Evolutionary conservation across 1,140 invertebrate genomes (phyloP).

Genomic region (Dufourea novaeangliae): DNA sequence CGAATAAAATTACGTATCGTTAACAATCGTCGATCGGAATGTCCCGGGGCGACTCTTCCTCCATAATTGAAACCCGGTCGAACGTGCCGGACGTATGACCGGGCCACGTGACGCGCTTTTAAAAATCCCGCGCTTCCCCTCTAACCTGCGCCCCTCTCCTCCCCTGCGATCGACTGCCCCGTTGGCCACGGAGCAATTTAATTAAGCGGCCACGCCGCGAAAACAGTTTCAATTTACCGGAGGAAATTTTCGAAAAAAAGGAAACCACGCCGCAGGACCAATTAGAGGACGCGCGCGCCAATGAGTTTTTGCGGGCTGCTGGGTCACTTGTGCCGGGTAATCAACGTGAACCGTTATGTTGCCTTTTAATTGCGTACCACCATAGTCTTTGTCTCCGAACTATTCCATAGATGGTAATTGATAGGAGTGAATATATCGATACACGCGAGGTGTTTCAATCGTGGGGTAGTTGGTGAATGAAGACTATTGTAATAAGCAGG

Average conservation of each 20-base stretch:
- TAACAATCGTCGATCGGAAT: constrained; percentile 29
- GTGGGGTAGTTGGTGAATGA: no score
- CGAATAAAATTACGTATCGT: constrained; percentile 27
- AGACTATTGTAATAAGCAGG: no score
- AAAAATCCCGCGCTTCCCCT: constrained; percentile 43
- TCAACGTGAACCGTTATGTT: not conserved
- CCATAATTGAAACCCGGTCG: constrained; percentile 56
- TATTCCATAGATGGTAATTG: no score
- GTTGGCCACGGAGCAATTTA: constrained; percentile 55
- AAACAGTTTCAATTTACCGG: constrained; percentile 61
- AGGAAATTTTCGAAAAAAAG: constrained; percentile 48
- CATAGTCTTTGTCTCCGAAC: no score
- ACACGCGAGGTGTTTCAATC: no score
- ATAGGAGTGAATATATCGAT: no score
- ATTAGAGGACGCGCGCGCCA: constrained; percentile 37
- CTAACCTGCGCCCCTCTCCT: not conserved
- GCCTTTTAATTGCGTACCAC: no score
- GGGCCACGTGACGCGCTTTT: constrained; percentile 52
- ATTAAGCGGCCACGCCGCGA: constrained; percentile 53
- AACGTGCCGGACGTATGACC: constrained; percentile 42
- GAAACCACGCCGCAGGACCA: constrained; percentile 12
- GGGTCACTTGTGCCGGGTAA: not conserved
- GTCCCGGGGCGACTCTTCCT: constrained; percentile 23
- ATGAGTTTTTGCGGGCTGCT: not conserved
- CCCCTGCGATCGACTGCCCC: not conserved